Base-by-base conservation (phyloP, 2,888 invertebrate species). In the Alentia gelatinosa region DNA sequence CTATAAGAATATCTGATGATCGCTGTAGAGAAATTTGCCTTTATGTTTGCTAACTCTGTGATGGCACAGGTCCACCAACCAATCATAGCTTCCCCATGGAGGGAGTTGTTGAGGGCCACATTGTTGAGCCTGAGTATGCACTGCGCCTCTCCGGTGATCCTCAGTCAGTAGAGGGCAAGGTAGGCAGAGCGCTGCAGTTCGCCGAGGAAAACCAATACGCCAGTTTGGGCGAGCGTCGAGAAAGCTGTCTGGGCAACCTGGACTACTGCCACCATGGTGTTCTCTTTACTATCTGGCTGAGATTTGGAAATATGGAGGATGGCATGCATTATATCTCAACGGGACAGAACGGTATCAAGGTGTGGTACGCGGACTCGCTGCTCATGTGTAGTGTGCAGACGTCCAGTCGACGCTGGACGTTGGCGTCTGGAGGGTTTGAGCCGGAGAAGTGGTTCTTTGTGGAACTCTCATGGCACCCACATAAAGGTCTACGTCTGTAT, bases 381-480 rank as follows among this genome's bases (percentile, higher is more conserved):
- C 33, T 93, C 35, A 88, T 90, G 33, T 89, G 91, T 42, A 56
- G 79, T 0, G 91, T 91, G 12, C 63, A 90, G 37, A 93, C 93
- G 0, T 86, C 92, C 9, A 88, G 89, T 1, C 33, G 90, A 35
- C 90, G 89, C 35, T 93, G 92, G 93, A 19, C 47, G 0, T n/a
- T 92, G 26, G 23, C 83, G 23, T 91, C 90, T 5, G 79, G 75
- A 19, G 63, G 56, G 4, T 68, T 93, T 35, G 92, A 93, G 23
- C 91, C 92, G 9, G 92, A 94, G 33, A 91, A 93, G 30, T 96
- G 96, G 96, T 94, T 95, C 91, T 94, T 94, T 90, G 89, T 96
- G 50, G 96, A 96, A 91, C 90, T 95, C 19, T 75, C 95, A 33
- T 96, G 96, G 96, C 94, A 95, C 88, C 93, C 93, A 7, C 93